A percentile compares a stretch with the other conserved stretches of the same genome.
Evolutionary conservation across 2,797 vertebrate species (phyloP).

Genomic region (Anomalospiza imberbis): DNA sequence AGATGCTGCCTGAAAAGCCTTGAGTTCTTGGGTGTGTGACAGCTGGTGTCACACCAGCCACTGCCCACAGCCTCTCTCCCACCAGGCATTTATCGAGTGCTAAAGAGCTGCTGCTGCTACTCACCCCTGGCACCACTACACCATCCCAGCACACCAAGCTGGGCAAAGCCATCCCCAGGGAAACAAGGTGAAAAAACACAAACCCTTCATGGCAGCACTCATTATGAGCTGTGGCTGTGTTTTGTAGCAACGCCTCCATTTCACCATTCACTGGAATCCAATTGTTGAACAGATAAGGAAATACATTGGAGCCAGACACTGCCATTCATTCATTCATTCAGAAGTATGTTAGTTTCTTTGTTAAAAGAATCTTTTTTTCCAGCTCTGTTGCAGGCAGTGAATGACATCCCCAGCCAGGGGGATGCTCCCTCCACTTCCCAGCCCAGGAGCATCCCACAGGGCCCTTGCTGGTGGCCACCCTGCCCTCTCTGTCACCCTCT

Average conservation of each 20-base stretch:
- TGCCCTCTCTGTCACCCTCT: not conserved
- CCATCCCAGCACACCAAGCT: accelerated
- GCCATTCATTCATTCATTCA: not conserved
- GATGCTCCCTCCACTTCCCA: not conserved
- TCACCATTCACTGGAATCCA: not conserved
- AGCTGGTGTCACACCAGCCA: not conserved
- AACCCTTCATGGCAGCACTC: not conserved
- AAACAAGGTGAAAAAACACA: not conserved
- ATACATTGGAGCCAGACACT: not conserved
- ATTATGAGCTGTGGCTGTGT: not conserved
- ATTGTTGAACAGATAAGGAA: not conserved
- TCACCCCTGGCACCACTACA: not conserved
- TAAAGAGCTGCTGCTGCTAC: not conserved
- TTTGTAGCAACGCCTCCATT: not conserved
- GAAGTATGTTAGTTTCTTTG: not conserved
- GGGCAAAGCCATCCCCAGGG: not conserved
- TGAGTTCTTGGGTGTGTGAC: accelerated
- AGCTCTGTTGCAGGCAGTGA: not conserved
- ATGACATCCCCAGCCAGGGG: accelerated
- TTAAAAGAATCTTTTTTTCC: not conserved
- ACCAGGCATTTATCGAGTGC: accelerated
- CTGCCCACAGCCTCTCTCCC: not conserved
- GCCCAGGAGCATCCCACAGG: not conserved
- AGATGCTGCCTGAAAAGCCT: not conserved
- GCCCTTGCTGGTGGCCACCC: accelerated